These are phyloP conservation scores for Anabas testudineus DNA, from an alignment of 2,797 vertebrate species.

Conservation along the genomic window DNA sequence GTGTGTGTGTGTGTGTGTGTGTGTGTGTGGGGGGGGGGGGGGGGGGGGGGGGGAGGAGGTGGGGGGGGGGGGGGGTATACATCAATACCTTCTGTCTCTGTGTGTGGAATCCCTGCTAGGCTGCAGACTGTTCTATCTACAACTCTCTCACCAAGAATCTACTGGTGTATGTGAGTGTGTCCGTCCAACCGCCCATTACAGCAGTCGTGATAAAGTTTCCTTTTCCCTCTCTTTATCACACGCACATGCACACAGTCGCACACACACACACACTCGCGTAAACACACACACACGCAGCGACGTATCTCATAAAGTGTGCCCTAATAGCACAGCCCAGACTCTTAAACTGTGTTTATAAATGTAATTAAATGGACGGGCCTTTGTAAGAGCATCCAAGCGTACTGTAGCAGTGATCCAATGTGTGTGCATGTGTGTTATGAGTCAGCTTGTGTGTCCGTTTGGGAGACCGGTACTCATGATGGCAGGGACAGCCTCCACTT, in stretches of 20 bases:
- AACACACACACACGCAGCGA: constrained; percentile 33
- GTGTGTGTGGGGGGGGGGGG: constrained; percentile 32
- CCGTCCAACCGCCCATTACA: constrained; percentile 42
- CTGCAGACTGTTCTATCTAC: constrained; percentile 73
- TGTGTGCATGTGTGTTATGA: constrained; percentile 41
- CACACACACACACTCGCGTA: constrained; percentile 27
- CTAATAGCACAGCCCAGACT: constrained; percentile 78
- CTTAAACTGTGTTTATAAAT: constrained; percentile 84
- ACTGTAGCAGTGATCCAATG: constrained; percentile 59
- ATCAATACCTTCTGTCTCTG: constrained; percentile 82
- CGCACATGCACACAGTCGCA: constrained; percentile 26
- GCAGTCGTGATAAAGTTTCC: constrained; percentile 62
- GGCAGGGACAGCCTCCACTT: constrained; percentile 81
- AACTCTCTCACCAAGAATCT: constrained; percentile 58
- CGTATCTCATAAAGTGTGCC: constrained; percentile 74
- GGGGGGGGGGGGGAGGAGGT: constrained; percentile 24
- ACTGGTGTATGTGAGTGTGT: constrained; percentile 35
- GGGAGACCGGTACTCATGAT: constrained; percentile 69
- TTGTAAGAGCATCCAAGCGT: constrained; percentile 76
- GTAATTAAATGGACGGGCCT: constrained; percentile 82
- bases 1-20: constrained; percentile 38
- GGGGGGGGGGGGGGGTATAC: constrained; percentile 47
- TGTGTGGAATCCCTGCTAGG: constrained; percentile 77
- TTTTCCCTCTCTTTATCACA: too few species aligned
- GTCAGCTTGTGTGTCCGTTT: constrained; percentile 63